Percentiles rank a stretch among this genome's conserved stretches.
Conservation (phyloP, 1,140 invertebrate species). For the Hirudo medicinalis region DNA sequence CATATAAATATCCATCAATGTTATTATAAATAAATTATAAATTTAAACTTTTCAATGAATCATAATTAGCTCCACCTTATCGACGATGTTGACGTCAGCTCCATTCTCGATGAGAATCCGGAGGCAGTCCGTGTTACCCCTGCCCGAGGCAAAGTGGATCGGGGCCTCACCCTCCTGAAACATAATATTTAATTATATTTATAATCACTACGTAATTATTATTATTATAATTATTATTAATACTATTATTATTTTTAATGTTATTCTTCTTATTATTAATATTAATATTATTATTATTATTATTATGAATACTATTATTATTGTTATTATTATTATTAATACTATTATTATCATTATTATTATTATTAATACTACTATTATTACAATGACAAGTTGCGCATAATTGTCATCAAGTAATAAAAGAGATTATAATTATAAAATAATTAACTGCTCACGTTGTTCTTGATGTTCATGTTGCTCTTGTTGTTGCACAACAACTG, state of each 20-base stretch:
- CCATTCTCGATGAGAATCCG: slow-evolving; percentile 81
- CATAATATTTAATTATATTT: slow-evolving; percentile 16
- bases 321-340: too few species aligned
- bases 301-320: too few species aligned
- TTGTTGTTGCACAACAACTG: neutral
- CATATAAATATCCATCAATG: too few species aligned
- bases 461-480: neutral
- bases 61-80: slow-evolving; percentile 38
- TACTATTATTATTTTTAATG: too few species aligned
- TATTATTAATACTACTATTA: too few species aligned
- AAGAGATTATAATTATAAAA: too few species aligned
- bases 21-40: neutral
- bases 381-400: too few species aligned
- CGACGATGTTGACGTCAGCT: slow-evolving; percentile 67
- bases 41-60: neutral
- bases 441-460: neutral
- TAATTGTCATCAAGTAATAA: too few species aligned
- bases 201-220: neutral
- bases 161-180: slow-evolving; percentile 49
- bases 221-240: slow-evolving; percentile 13
- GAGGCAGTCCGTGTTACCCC: slow-evolving; percentile 53
- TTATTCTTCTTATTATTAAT: too few species aligned
- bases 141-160: slow-evolving; percentile 46
- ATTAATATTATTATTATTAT: too few species aligned
- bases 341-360: too few species aligned